These are phyloP conservation scores for Pseudois nayaur DNA, from an alignment of 2,113 vertebrate genomes.

Conservation along the genomic window DNA sequence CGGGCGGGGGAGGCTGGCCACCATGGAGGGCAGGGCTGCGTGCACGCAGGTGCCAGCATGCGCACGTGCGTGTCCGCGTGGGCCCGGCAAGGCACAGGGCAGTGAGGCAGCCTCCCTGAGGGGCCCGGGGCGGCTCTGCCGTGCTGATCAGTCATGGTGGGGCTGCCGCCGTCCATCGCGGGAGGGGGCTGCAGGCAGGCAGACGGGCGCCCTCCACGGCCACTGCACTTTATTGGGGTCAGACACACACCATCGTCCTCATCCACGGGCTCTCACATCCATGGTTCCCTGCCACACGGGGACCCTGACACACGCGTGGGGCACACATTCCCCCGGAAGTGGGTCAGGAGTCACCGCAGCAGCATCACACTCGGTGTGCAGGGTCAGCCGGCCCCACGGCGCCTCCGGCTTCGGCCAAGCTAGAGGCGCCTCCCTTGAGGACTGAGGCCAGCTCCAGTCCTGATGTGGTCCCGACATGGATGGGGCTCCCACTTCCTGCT, in stretches of 20 bases:
- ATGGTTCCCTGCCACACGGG: not conserved
- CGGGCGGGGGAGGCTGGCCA: not conserved
- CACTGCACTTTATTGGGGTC: not conserved
- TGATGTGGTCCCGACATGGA: not conserved
- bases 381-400: accelerated
- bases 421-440: not conserved
- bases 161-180: accelerated
- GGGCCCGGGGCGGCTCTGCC: not conserved
- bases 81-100: accelerated
- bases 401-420: not conserved
- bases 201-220: accelerated
- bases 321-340: not conserved
- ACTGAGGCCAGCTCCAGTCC: not conserved
- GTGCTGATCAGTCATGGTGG: accelerated
- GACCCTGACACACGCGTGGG: not conserved
- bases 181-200: not conserved
- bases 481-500: not conserved
- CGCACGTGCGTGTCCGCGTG: accelerated
- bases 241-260: not conserved
- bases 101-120: accelerated
- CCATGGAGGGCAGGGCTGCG: not conserved
- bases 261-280: accelerated
- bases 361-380: not conserved
- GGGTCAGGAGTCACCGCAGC: accelerated
- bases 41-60: not conserved